These are phyloP conservation scores for Aphelocoma coerulescens DNA, from an alignment of 2,113 vertebrate genomes.

Conservation along the genomic window DNA sequence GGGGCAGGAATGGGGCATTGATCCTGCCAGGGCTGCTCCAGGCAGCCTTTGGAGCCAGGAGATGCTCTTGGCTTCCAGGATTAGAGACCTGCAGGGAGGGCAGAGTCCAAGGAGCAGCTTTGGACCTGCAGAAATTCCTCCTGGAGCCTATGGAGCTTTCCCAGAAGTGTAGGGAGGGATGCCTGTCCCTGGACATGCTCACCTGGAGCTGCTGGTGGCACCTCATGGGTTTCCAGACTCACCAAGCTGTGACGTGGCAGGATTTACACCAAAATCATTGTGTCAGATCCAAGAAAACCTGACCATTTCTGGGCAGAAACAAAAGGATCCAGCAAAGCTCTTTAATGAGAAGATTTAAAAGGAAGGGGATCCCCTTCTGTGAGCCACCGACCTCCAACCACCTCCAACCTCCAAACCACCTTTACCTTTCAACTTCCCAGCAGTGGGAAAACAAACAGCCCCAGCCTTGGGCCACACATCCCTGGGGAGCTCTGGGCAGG, in stretches of 20 bases:
- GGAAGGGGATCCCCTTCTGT: neutral
- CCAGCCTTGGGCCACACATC: neutral
- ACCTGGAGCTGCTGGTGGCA: neutral
- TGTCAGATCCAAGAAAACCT: neutral
- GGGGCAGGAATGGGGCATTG: neutral
- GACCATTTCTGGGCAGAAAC: neutral
- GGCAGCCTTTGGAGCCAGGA: rapidly evolving
- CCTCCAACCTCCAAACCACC: too few relatives aligned
- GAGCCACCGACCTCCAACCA: neutral
- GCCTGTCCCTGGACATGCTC: neutral
- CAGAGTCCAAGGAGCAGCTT: neutral
- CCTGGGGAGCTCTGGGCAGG: neutral
- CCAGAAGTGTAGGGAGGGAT: neutral
- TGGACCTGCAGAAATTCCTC: neutral
- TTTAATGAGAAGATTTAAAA: neutral
- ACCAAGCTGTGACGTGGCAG: neutral
- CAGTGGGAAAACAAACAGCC: neutral
- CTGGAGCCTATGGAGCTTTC: neutral
- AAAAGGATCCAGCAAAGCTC: neutral
- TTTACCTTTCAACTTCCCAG: neutral
- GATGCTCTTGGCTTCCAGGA: neutral
- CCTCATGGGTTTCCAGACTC: neutral
- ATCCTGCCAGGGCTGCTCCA: neutral
- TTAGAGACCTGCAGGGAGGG: neutral
- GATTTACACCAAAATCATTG: neutral